Base-by-base conservation (phyloP, 2,797 vertebrate species). In the Galagoides demidoff region DNA sequence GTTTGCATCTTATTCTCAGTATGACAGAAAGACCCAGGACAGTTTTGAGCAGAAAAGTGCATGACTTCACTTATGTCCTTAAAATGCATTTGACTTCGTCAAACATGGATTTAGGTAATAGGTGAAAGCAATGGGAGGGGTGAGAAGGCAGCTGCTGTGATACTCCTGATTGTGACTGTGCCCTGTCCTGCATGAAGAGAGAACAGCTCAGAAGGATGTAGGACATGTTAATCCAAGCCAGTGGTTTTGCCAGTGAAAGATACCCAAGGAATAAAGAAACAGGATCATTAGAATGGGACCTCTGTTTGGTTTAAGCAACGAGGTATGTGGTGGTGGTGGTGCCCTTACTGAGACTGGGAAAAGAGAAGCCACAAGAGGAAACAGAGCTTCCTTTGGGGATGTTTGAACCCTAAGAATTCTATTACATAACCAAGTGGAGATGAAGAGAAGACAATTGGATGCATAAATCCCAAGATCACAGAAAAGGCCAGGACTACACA, bases 51-150 rank as follows among this genome's bases (percentile, higher is more conserved):
- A 79, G 52, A 91, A 23, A 16, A 34, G 17, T 19, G 12, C 7
- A 25, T 84, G 25, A 23, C 63, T 74, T 87, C 34, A 68, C 39
- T 37, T 85, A 64, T 74, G 37, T 77, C 77, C 76, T 64, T 27
- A 95, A 95, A 85, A 13, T 71, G 8, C 25, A 49, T 7, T 39
- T 94, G 14, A 3, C 29, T 93, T 77, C 64, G 39, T 89, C 71
- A 93, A 95, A 76, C 91, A 77, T n/a, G 31, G 64, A 92, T 93
- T 74, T 92, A 79, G 16, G 52, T 76, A 90, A 96, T 29, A 89
- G 29, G 27, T 45, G 20, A 79, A 76, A 20, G 19, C 37, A 95
- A 93, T 5, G 27, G 82, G 52, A 20, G 39, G 29, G 77, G 23
- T 55, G 71, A 73, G 2, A 93, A 71, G 78, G 82, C 70, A 34